Base-by-base conservation (phyloP, 2,888 invertebrate species). In the Acleris holmiana region DNA sequence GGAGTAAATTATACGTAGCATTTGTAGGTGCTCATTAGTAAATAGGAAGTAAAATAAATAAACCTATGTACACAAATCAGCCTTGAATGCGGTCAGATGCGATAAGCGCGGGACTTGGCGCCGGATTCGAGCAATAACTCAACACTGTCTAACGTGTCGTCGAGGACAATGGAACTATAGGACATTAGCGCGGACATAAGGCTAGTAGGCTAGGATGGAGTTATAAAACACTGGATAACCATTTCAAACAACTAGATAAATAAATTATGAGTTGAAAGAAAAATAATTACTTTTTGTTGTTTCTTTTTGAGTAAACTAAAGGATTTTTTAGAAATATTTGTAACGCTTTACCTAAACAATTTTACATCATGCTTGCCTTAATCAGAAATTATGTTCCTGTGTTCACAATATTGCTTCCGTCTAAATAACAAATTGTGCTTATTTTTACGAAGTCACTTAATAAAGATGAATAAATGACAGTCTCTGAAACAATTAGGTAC, bases 51-150 rank as follows among this genome's bases (percentile, higher is more conserved):
- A 17, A 55, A 66, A 50, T 58, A 67, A 67, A 67, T 67, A 69
- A 60, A 55, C 17, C 40, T 23, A 35, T 51, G 58, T 50, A 59
- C 60, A 56, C 57, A 70, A 65, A 69, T 57, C 53, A 68, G 65
- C 69, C 69, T 70, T 69, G 75, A 74, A 76, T 77, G 73, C 75
- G 75, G 80, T 77, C 77, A 73, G 58, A 68, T 65, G 50, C 68
- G 76, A 82, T 80, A 80, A 76, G 66, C 68, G 73, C 73, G 71
- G 70, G 67, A 51, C 58, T 13, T 35, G 68, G 59, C 65, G 65
- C 59, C 65, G 55, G 65, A 60, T 66, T 73, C 73, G 76, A 74
- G 76, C 74, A 78, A 75, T 80, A 79, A 80, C 75, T 82, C 78
- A 79, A 72, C 69, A 62, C 56, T 69, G 67, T 68, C 69, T 71